Percentiles rank a stretch among this genome's conserved stretches.
phyloP scores from a whole-genome alignment of 2,888 invertebrate genomes.

The Coronaproctus castanopsis region DNA sequence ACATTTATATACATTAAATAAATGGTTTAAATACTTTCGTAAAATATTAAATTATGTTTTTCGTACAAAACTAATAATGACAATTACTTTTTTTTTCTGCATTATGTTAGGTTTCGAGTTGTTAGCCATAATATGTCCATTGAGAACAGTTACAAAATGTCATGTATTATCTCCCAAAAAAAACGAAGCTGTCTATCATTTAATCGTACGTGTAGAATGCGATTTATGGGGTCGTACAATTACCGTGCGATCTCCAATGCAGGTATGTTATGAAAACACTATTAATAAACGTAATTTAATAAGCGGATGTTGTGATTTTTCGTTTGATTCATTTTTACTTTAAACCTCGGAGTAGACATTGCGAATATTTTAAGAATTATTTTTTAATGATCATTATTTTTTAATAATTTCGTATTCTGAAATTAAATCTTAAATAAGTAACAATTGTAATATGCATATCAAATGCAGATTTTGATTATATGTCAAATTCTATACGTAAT shows the following conservation, averaged over 20 bases:
- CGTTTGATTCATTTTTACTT: too few species aligned
- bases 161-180: slow-evolving; percentile 41
- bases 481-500: too few species aligned
- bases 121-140: slow-evolving; percentile 41
- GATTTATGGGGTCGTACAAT: slow-evolving; percentile 39
- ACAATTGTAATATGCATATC: too few species aligned
- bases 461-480: too few species aligned
- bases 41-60: background rate
- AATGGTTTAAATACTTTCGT: slow-evolving; percentile 1
- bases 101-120: slow-evolving; percentile 32
- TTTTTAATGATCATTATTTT: too few species aligned
- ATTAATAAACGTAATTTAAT: too few species aligned
- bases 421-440: too few species aligned
- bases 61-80: too few species aligned
- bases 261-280: slow-evolving; percentile 30
- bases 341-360: too few species aligned
- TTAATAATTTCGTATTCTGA: too few species aligned
- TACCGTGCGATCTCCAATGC: slow-evolving; percentile 49
- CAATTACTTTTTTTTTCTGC: background rate
- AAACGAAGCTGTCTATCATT: slow-evolving; percentile 41
- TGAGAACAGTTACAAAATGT: slow-evolving; percentile 39
- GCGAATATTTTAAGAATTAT: too few species aligned
- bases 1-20: background rate
- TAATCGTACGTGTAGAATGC: slow-evolving; percentile 43
- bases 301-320: too few species aligned